Conservation (phyloP, 1,140 invertebrate species). For the Micrasema longulum region DNA sequence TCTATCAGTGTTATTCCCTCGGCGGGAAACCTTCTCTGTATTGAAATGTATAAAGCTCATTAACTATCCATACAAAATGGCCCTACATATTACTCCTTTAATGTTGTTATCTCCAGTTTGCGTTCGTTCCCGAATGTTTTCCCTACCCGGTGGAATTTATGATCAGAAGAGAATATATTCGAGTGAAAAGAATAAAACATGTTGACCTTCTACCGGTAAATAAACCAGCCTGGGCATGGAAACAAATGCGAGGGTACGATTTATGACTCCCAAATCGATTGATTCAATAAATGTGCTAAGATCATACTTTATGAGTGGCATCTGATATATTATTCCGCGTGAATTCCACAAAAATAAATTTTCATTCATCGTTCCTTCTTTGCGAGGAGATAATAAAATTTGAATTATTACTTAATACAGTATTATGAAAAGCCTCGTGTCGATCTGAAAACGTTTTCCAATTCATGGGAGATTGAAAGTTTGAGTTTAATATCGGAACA, state of each 20-base stretch:
- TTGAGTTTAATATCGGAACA: not conserved
- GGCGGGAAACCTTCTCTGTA: conserved; percentile 1
- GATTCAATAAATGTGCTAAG: conserved; percentile 48
- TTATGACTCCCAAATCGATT: conserved; percentile 46
- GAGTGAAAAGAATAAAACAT: conserved; percentile 46
- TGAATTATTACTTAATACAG: conserved; percentile 27
- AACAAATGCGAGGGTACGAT: conserved; percentile 46
- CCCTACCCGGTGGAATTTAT: conserved; percentile 30
- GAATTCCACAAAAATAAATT: conserved; percentile 28
- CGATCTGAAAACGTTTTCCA: not conserved
- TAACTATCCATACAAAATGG: conserved; percentile 34
- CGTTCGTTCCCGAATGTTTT: not conserved
- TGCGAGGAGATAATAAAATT: conserved; percentile 20
- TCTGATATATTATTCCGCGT: conserved; percentile 38
- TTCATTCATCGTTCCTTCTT: conserved; percentile 10
- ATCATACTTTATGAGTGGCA: conserved; percentile 39
- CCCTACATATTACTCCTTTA: conserved; percentile 27
- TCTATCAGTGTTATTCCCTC: conserved; percentile 19
- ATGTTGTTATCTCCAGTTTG: conserved; percentile 33
- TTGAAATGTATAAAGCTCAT: conserved; percentile 26
- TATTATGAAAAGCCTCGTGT: conserved; percentile 14
- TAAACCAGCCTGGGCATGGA: conserved; percentile 43
- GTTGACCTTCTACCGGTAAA: conserved; percentile 45
- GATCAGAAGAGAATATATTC: conserved; percentile 36
- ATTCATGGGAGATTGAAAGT: not conserved